Base-by-base conservation (phyloP, 1,140 invertebrate species). In the Drusus annulatus region DNA sequence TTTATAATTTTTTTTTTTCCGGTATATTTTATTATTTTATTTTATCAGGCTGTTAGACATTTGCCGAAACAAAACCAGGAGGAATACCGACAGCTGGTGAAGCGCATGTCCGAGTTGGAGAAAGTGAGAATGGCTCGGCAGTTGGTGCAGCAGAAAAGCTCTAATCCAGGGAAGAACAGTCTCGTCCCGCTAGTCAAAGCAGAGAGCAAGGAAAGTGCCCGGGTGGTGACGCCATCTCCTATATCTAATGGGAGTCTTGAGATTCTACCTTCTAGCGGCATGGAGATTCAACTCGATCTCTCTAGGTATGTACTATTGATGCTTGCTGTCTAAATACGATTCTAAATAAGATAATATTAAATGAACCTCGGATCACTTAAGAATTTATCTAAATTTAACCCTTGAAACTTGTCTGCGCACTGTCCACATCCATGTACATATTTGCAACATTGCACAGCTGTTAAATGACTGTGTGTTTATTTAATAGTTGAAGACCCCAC, bases 71-170 rank as follows among this genome's bases (percentile, higher is more conserved):
- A 87, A 16, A 87, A 89, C 81, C 88, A 89, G 83, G 86, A 89
- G 80, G 89, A 90, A 80, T 90, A 90, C 78, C 88, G 85, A 77
- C 87, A 87, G 78, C 84, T 90, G 75, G 87, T 90, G 2, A 89
- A 87, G 83, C 87, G 87, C 84, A 89, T 90, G 87, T 86, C 86
- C 21, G 88, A 90, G 81, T 83, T 90, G 69, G 89, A 90, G 81
- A 90, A 87, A 84, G 85, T 89, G 23, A 89, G 89, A 82, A 85
- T 87, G 63, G 83, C 85, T 7, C 84, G 88, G 74, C 87, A 88
- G 80, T 73, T 83, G 54, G 74, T 82, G 56, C 75, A 86, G 84
- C 85, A 84, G 28, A 79, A 6, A 5, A 13, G 19, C 21, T 52
- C 23, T 31, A 19, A 5, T 51, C 45, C 17, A 31, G 17, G 68